Evolutionary conservation across 2,113 vertebrate genomes (phyloP).

Genomic region (Perca fluviatilis): DNA sequence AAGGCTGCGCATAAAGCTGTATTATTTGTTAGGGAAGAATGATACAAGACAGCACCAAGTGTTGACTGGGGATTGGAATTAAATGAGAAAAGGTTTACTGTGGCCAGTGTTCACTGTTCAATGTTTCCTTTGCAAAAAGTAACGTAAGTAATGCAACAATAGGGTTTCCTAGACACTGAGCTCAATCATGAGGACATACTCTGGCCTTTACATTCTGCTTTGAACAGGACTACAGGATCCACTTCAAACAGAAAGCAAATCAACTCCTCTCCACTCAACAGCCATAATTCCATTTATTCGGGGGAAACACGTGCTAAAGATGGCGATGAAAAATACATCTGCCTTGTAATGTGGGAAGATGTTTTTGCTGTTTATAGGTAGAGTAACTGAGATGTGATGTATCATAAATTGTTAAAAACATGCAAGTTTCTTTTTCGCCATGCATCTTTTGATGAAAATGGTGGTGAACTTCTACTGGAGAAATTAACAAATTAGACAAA

Average conservation of each 20-base stretch:
- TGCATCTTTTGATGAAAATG: constrained; percentile 61
- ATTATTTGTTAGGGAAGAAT: constrained; percentile 8
- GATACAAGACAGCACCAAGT: background rate
- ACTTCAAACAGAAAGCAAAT: constrained; percentile 67
- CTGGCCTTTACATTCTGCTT: constrained; percentile 67
- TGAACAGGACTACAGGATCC: constrained; percentile 55
- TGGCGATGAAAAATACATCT: constrained; percentile 49
- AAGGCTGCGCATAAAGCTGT: background rate
- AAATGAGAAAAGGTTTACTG: constrained; percentile 5
- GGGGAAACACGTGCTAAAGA: constrained; percentile 49
- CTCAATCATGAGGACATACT: constrained; percentile 45
- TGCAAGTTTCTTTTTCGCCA: constrained; percentile 35
- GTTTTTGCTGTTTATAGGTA: constrained; percentile 35
- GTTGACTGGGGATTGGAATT: background rate
- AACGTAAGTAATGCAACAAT: constrained; percentile 47
- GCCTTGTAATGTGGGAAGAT: constrained; percentile 38
- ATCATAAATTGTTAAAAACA: constrained; percentile 51
- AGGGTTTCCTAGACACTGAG: constrained; percentile 30
- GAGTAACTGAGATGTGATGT: constrained; percentile 41
- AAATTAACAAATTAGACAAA: constrained; percentile 69
- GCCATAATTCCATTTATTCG: constrained; percentile 37
- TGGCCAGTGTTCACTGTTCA: constrained; percentile 20
- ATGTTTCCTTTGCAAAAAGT: constrained; percentile 36
- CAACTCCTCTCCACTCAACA: constrained; percentile 44
- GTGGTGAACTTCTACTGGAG: constrained; percentile 56